Base-by-base conservation (phyloP, 2,888 invertebrate species). In the Sinohyriopsis cumingii region DNA sequence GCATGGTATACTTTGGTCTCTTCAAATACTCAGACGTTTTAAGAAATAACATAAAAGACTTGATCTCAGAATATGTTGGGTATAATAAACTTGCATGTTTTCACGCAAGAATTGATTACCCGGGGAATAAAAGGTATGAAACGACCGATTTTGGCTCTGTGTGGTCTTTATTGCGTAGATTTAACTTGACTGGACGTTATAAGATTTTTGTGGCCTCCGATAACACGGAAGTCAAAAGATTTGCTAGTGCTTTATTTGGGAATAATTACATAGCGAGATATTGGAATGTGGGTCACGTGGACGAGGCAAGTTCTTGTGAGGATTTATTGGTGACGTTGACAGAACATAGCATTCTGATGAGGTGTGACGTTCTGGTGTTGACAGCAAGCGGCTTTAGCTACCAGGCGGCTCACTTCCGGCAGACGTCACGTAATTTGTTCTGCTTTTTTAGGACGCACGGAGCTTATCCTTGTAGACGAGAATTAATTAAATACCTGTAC, bases 351-450 rank as follows among this genome's bases (percentile, higher is more conserved):
- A 57, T 69, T 18, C 61, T 72, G 59, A 54, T 33, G 45, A 53
- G 61, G 20, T 72, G 72, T 68, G 68, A 68, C 59, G 53, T 56
- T 9, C 22, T 72, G 20, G 68, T 72, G 15, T 33, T 72, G 12
- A 72, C 72, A 24, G 55, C 22, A 18, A 72, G 72, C 60, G 72
- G 72, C n/a, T 72, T 69, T 66, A 69, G 72, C 6, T 67, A 69
- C 5, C 45, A 64, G 12, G 72, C 72, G 4, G 69, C 59, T 12
- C 57, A 60, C 5, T 33, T 69, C 63, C 69, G 72, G 22, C 69
- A 72, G 45, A 67, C 72, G 33, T 72, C 72, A 63, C 62, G 63
- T 63, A 66, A 66, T 18, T 45, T 72, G 55, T 55, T 61, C 59
- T 56, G 63, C 19, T 72, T 55, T 54, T 55, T 63, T 28, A 66